Evolutionary conservation across 1,140 invertebrate species (phyloP), one percentile per base, ranked within the genome.

Genomic region (Apis cerana): DNA sequence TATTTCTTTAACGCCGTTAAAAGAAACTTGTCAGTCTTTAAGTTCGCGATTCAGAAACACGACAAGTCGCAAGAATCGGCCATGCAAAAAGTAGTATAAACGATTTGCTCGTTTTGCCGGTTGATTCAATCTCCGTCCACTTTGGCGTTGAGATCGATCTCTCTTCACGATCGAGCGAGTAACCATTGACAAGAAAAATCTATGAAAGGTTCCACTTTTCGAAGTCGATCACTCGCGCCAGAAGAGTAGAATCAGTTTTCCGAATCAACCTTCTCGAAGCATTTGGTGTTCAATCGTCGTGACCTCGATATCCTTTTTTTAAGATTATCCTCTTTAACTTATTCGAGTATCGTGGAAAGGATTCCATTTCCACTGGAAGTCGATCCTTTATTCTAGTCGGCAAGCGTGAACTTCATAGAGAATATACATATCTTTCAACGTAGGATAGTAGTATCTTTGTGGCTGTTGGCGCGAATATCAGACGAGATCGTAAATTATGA

Each of bases 151-250:
- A 74, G 17, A 85, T 86, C 85, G 77, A 86, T 86, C 62, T 68
- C 62, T 68, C 54, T 64, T 72, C 54, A 54, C n/a, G 48, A 52
- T 19, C 68, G 21, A 58, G 54, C 23, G 23, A 9, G 62, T 54
- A 75, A 83, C 84, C 80, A 79, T 87, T 70, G 81, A 71, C 70
- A 79, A 80, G 86, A 84, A 56, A 84, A 87, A 87, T 87, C 85
- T 77, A 81, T 65, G 86, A 87, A 75, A 79, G 80, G 69, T 77
- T 64, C 67, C 76, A 43, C 85, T 80, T 71, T 27, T 72, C 76
- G 27, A 68, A 69, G 64, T 79, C 69, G 56, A 80, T 83, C 80
- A 75, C 33, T 54, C 19, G 75, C 71, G 61, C 70, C 56, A 33
- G 59, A 52, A 61, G 43, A 23, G 75, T 43, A 43, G 77, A 84